phyloP scores from a whole-genome alignment of 1,140 invertebrate genomes.

The Drosophila nebulosa region DNA sequence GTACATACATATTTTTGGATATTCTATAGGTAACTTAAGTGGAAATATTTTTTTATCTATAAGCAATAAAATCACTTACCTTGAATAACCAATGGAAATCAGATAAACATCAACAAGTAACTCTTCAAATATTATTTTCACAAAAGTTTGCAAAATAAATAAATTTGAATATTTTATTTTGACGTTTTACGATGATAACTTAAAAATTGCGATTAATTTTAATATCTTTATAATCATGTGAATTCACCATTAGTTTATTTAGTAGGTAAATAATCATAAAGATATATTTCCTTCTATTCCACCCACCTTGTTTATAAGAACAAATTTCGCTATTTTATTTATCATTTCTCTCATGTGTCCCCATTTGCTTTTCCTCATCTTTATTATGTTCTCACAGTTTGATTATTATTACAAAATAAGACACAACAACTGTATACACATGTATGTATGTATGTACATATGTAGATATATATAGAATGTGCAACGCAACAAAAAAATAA shows the following conservation, averaged over 20 bases:
- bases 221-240: not conserved
- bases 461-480: not conserved
- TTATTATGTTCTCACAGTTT: not conserved
- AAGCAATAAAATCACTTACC: too few species aligned
- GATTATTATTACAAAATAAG: not conserved
- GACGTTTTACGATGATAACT: too few species aligned
- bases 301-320: not conserved
- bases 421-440: not conserved
- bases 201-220: not conserved
- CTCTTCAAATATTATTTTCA: too few species aligned
- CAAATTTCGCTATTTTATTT: not conserved
- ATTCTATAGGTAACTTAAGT: not conserved
- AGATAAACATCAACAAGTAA: too few species aligned
- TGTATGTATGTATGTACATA: not conserved
- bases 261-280: not conserved
- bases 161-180: too few species aligned
- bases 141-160: too few species aligned
- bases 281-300: not conserved
- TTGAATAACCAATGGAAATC: too few species aligned
- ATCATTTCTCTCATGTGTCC: not conserved
- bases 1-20: not conserved
- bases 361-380: not conserved
- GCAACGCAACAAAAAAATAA: not conserved
- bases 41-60: too few species aligned
- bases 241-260: not conserved